phyloP scores from a whole-genome alignment of 2,113 vertebrate species.

The Pachycephala philippinensis region DNA sequence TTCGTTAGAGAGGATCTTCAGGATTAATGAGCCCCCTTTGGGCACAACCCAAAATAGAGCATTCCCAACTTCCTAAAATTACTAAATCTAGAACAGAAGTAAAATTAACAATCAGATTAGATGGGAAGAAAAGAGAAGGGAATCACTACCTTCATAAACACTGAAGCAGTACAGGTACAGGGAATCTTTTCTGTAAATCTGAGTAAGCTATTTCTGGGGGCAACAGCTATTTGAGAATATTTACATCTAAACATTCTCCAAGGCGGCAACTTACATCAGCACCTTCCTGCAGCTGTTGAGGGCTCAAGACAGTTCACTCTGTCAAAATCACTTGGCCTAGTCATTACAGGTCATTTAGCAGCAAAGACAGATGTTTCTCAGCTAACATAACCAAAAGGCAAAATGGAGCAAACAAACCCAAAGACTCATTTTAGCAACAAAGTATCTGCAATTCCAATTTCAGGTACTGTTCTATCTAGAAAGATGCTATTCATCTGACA shows the following conservation, averaged over 20 bases:
- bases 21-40: not conserved
- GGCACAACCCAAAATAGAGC: not conserved
- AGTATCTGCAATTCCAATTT: not conserved
- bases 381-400: constrained; percentile 11
- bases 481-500: not conserved
- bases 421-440: not conserved
- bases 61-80: not conserved
- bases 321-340: constrained; percentile 15
- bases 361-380: constrained; percentile 35
- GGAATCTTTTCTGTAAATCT: not conserved
- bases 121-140: not conserved
- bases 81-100: not conserved
- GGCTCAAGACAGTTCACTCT: not conserved
- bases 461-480: not conserved
- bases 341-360: constrained; percentile 14
- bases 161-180: not conserved
- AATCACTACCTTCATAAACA: not conserved
- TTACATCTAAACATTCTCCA: not conserved
- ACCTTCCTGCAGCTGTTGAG: constrained; percentile 1
- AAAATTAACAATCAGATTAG: not conserved
- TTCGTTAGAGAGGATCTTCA: not conserved
- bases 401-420: not conserved
- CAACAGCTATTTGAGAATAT: not conserved
- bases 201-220: not conserved
- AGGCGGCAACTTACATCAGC: not conserved